Base-by-base conservation (phyloP, 2,113 vertebrate genomes). In the Phocoena sinus region DNA sequence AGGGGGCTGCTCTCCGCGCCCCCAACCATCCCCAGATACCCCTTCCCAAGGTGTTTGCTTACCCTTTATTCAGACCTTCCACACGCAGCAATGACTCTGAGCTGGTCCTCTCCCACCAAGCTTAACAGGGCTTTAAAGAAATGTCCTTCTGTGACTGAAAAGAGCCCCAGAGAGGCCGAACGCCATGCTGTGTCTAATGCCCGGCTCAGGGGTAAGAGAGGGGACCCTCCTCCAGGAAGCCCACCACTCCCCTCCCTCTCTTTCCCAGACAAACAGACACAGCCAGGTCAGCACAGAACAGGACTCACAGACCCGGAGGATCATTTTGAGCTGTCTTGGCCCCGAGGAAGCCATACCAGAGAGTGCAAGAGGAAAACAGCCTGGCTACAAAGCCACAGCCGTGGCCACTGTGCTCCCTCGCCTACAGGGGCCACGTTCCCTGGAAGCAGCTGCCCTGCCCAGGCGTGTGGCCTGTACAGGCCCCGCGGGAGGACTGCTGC, bases 401-500 rank as follows among this genome's bases (percentile, higher is more conserved):
- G 3, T 11, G 2, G 33, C 65, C 58, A 44, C 28, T 9, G 3
- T 9, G 71, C 10, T 63, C 60, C 15, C n/a, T 58, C 65, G 2
- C 33, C 25, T 11, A 5, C 8, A 13, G 18, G 5, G 41, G 50
- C 15, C 36, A 3, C 1, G 0, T 8, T 21, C 28, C 82, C 44
- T 9, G 2, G 60, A 62, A 93, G 38, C 25, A 56, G 38, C 58
- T 44, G 12, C 33, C 4, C 5, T 14, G 53, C 18, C 71, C 74
- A 8, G 56, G 20, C 2, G 7, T 58, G 56, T 20, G n/a, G 33
- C 26, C 1, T 15, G 33, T 10, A 26, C 62, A 20, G 20, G 25
- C 20, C 41, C 62, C 3, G 0, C 17, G 25, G 60, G 3, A 71
- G 53, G 71, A 36, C 44, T 2, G 13, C 0, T 9, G 50, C 31